phyloP scores from a whole-genome alignment of 2,797 vertebrate genomes.

The Xenopus petersii region DNA sequence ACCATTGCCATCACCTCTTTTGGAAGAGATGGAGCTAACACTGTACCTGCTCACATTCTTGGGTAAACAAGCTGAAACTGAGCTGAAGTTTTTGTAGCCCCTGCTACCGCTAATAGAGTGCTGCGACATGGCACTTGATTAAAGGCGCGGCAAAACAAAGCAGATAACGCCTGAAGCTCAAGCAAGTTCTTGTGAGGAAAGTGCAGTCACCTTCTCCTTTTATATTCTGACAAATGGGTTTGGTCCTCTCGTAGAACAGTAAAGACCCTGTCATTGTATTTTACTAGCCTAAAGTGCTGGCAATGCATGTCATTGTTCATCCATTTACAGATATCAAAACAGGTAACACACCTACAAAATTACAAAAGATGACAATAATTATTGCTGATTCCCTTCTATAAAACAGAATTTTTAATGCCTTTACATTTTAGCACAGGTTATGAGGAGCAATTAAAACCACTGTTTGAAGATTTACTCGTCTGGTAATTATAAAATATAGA shows the following conservation, averaged over 20 bases:
- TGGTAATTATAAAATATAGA: constrained; percentile 54
- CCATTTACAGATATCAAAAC: constrained; percentile 12
- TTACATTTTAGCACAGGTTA: constrained; percentile 4
- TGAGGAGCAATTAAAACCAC: constrained; percentile 22
- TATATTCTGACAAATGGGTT: constrained; percentile 27
- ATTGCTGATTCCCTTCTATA: constrained; percentile 21
- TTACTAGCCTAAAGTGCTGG: constrained; percentile 33
- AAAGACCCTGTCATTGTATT: constrained; percentile 41
- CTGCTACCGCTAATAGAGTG: constrained; percentile 57
- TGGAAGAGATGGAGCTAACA: constrained; percentile 63
- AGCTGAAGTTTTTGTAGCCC: constrained; percentile 69
- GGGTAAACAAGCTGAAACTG: constrained; percentile 63
- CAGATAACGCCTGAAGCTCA: constrained; percentile 11
- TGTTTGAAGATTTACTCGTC: constrained; percentile 7
- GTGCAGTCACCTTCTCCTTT: constrained; percentile 7
- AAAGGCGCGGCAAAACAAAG: not conserved
- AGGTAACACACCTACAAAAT: constrained; percentile 26
- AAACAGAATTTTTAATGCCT: constrained; percentile 11
- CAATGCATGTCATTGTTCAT: constrained; percentile 21
- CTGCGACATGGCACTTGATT: constrained; percentile 17
- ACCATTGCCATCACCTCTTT: constrained; percentile 53
- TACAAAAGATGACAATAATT: not conserved
- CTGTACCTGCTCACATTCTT: constrained; percentile 61
- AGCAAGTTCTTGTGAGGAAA: constrained; percentile 12
- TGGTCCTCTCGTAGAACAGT: constrained; percentile 6